phyloP scores from a whole-genome alignment of 2,888 invertebrate genomes.

The Apotomis capreana region DNA sequence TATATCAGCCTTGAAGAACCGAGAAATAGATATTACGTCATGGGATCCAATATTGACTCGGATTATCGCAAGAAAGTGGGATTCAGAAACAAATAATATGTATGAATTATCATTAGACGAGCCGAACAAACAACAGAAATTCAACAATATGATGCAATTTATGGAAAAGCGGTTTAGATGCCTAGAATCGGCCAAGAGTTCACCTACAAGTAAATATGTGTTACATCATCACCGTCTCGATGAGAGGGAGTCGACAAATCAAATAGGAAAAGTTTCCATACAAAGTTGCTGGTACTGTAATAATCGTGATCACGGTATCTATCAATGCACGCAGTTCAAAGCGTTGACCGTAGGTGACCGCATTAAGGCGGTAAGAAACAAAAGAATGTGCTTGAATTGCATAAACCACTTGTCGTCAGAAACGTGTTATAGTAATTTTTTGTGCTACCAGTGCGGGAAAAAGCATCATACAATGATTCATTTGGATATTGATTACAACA shows the following conservation, averaged over 20 bases:
- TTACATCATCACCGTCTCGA: not conserved
- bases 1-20: too few species aligned
- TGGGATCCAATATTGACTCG: too few species aligned
- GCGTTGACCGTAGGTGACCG: conserved; percentile 3
- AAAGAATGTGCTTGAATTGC: not conserved
- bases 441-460: not conserved
- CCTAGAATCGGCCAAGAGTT: not conserved
- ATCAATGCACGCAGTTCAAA: conserved; percentile 14
- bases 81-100: too few species aligned
- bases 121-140: too few species aligned
- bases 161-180: too few species aligned
- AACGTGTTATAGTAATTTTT: not conserved
- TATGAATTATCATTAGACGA: too few species aligned
- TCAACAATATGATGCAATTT: too few species aligned
- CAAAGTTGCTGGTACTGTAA: conserved; percentile 14
- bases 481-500: too few species aligned
- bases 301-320: conserved; percentile 11
- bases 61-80: too few species aligned
- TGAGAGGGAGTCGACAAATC: too few species aligned
- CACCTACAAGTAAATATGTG: not conserved
- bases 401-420: not conserved
- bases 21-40: too few species aligned
- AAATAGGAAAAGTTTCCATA: not conserved
- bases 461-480: too few species aligned
- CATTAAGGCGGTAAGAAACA: not conserved